Evolutionary conservation across 2,888 invertebrate species (phyloP).

Genomic region (Patella caerulea): DNA sequence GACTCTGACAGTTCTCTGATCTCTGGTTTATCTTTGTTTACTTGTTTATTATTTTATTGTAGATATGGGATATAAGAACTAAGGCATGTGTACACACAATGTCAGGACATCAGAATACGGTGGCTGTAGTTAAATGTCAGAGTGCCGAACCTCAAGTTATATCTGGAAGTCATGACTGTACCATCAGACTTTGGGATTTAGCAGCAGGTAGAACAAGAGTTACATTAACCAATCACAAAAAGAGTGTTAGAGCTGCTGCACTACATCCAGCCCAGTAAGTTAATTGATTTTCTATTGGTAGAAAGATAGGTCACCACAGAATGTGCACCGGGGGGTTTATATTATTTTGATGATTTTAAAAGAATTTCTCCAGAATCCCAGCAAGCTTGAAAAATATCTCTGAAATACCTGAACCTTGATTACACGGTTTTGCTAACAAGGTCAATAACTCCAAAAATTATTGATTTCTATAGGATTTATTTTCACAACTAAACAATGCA

Average conservation of each 20-base stretch:
- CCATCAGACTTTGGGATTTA: conserved; percentile 96
- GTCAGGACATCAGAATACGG: conserved; percentile 96
- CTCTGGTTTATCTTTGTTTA: too few relatives aligned
- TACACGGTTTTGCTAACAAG: too few relatives aligned
- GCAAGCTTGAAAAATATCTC: too few relatives aligned
- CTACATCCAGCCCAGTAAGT: conserved; percentile 76
- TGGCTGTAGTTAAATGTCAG: conserved; percentile 94
- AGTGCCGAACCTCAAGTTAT: conserved; percentile 94
- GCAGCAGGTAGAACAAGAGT: conserved; percentile 94
- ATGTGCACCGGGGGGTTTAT: too few relatives aligned
- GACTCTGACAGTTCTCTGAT: too few relatives aligned
- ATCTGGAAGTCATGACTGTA: conserved; percentile 91
- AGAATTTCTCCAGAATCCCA: too few relatives aligned
- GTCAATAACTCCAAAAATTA: too few relatives aligned
- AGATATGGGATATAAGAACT: conserved; percentile 98
- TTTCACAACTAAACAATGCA: too few relatives aligned
- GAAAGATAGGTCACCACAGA: too few relatives aligned
- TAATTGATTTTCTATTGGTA: neutral
- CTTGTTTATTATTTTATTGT: neutral
- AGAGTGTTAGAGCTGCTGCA: conserved; percentile 79
- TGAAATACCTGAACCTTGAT: too few relatives aligned
- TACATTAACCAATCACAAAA: conserved; percentile 98
- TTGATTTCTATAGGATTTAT: too few relatives aligned
- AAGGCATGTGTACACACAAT: conserved; percentile 98
- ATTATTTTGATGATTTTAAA: too few relatives aligned